Base-by-base conservation (phyloP, 2,888 invertebrate genomes). In the Standfussiana lucernea region DNA sequence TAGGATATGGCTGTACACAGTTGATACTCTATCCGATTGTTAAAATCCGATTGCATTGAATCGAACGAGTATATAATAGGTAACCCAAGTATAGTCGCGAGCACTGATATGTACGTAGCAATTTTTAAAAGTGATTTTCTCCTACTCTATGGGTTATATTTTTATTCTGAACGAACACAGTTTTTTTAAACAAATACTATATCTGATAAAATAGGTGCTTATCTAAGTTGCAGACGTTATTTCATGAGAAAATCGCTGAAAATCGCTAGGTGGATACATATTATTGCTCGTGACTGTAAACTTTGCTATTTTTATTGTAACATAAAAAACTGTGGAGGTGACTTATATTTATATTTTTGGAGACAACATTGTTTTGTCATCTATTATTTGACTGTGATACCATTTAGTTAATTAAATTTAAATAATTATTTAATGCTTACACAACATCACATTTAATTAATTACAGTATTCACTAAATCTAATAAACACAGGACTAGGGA, bases 401-500 rank as follows among this genome's bases (percentile, higher is more conserved):
- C 69, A 15, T 24, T 53, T 28, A 11, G 18, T 53, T 0, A 56
- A 1, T 24, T n/a, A 56, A 67, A 79, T 61, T 80, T 61, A 56
- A 67, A 70, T 24, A 42, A 62, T 37, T 35, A 66, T 59, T 56
- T 65, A 21, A 42, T 37, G 53, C 56, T 81, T 81, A 83, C 21
- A 73, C 84, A 83, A 85, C 79, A 88, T 84, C 80, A 84, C 75
- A 87, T 86, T 80, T 10, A 86, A 76, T 77, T 61, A 77, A 75
- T 35, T 80, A 79, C 59, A 76, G 66, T 76, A 62, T 50, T 37
- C 4, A 62, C 74, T 81, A 72, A 71, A 72, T 64, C 73, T 86
- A 86, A 62, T 24, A 50, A 83, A 83, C 59, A 79, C 62, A 77
- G 71, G 86, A 86, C 86, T 86, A 88, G 86, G 69, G 50, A 21